Conservation (phyloP, 2,113 vertebrate species). For the Phrynosoma blainvillii region DNA sequence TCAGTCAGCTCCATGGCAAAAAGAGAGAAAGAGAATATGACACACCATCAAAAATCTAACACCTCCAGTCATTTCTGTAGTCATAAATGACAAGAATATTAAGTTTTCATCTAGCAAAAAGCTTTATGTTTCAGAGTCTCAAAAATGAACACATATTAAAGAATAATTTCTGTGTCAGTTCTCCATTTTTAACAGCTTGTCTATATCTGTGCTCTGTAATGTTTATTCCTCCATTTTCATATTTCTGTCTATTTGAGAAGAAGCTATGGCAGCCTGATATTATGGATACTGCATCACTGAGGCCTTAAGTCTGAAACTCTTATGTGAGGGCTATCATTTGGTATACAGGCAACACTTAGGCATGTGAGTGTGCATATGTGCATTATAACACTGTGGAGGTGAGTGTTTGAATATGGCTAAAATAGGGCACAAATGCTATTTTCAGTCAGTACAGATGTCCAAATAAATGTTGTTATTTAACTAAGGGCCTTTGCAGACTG, state of each 20-base stretch:
- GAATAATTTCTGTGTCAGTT: not conserved
- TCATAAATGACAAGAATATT: constrained; percentile 68
- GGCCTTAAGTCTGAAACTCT: not conserved
- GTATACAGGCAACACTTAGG: not conserved
- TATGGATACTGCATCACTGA: not conserved
- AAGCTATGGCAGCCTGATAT: not conserved
- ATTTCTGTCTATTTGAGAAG: not conserved
- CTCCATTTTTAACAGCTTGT: constrained; percentile 9
- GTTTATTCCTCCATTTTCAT: not conserved
- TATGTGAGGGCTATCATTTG: not conserved
- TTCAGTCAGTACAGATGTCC: not conserved
- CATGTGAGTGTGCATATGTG: not conserved
- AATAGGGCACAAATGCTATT: not conserved
- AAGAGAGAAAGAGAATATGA: constrained; percentile 39
- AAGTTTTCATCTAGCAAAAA: constrained; percentile 64
- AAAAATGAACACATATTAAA: constrained; percentile 58
- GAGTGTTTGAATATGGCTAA: not conserved
- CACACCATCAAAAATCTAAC: constrained; percentile 59
- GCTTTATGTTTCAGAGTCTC: constrained; percentile 44
- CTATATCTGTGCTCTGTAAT: not conserved
- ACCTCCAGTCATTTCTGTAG: constrained; percentile 33
- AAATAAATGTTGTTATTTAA: not conserved
- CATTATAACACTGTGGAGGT: not conserved
- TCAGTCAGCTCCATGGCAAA: constrained; percentile 46
- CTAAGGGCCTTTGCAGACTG: too few relatives aligned